Base-by-base conservation (phyloP, 2,113 vertebrate genomes). In the Chinchilla lanigera region DNA sequence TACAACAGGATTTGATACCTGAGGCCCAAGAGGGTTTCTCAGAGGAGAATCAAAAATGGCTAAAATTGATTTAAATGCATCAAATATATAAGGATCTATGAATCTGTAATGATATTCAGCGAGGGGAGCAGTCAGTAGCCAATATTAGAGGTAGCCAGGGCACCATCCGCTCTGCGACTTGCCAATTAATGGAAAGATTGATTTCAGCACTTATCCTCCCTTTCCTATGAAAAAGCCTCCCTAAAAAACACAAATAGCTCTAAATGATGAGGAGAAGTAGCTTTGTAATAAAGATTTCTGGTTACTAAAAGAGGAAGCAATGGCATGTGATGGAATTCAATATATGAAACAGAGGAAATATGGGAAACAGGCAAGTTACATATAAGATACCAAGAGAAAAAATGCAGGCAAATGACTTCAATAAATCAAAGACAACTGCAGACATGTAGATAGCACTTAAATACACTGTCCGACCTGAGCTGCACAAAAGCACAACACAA, bases 1-100 rank as follows among this genome's bases (percentile, higher is more conserved):
- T 7, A 9, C 19, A 41, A 50, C 0, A 0, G 1, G 20, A 1
- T 28, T 2, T 28, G 19, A 33, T 7, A 33, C 12, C n/a, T 30
- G 35, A 80, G 28, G 17, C 44, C 41, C 7, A 22, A 75, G 8
- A 86, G 0, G 3, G 14, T 22, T 52, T n/a, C 28, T 83, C 81
- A 67, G 20, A 30, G 7, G 24, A 63, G 19, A 71, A 33, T 61
- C 30, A 81, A 22, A 56, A 26, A n/a, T 22, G 7, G 7, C 16
- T 10, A 19, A 30, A 63, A 13, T 7, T 58, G 41, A 26, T 60
- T 26, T 14, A 78, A 58, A 77, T 44, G 2, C 14, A 73, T 17
- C 54, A 26, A 28, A 4, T 24, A 7, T 22, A 33, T 4, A 82
- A 84, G 4, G 26, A 44, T 22, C 22, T 8, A 1, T 81, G 61